A percentile compares a stretch with the other conserved stretches of the same genome.
phyloP scores from a whole-genome alignment of 2,888 invertebrate genomes.

The Ditylenchus weischeri region DNA sequence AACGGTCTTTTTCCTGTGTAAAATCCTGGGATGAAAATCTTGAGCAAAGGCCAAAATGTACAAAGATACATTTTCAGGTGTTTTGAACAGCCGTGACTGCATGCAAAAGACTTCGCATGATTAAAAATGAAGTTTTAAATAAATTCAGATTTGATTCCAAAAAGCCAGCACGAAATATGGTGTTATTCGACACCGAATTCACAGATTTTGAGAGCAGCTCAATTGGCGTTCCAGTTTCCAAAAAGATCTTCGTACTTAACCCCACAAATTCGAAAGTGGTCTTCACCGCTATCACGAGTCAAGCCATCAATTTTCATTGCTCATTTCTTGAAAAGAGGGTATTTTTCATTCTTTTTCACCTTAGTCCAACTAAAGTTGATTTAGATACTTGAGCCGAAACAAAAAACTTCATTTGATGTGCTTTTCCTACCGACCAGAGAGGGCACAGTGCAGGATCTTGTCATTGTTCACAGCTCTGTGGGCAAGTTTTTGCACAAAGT shows the following conservation, averaged over 20 bases:
- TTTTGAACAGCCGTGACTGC: no score
- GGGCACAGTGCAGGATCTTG: constrained; percentile 75
- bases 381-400: constrained; percentile 80
- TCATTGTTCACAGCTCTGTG: constrained; percentile 89
- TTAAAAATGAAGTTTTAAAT: constrained; percentile 11
- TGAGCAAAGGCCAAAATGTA: background rate
- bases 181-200: constrained; percentile 19
- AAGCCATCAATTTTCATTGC: constrained; percentile 89
- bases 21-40: background rate
- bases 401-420: constrained; percentile 90
- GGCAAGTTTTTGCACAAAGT: constrained; percentile 84
- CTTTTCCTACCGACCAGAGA: constrained; percentile 88
- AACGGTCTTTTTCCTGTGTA: background rate
- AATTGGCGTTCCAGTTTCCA: constrained; percentile 50
- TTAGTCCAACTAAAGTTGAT: background rate
- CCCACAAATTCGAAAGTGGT: constrained; percentile 83
- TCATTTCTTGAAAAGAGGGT: constrained; percentile 95
- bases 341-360: constrained; percentile 44
- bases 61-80: background rate
- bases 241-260: constrained; percentile 69
- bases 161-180: constrained; percentile 2
- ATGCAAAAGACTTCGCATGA: no score
- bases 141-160: constrained; percentile 16
- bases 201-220: constrained; percentile 24
- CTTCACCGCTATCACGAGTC: constrained; percentile 87